Base-by-base conservation (phyloP, 2,888 invertebrate genomes). In the Atherix ibis region DNA sequence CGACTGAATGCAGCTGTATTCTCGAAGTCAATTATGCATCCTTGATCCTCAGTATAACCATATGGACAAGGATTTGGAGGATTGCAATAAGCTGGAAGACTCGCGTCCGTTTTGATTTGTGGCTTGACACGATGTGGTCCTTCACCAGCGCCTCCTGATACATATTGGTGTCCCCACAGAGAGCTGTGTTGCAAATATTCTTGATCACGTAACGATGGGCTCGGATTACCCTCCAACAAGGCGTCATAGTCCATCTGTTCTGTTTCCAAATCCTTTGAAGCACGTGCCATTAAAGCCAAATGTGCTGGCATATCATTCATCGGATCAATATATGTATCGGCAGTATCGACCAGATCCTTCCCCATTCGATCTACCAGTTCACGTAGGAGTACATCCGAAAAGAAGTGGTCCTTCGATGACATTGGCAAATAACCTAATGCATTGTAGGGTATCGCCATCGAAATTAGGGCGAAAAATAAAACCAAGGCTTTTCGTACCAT, bases 51-150 rank as follows among this genome's bases (percentile, higher is more conserved):
- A 71, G 60, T 50, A 53, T 85, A 94, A 44, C 94, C 97, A 38
- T 87, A 74, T 2, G 97, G 98, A 53, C 98, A 98, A 1, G 98
- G 98, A 62, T 98, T 98, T 2, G 97, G 97, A 2, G 98, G 98
- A 59, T 95, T 94, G 60, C 98, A 98, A 62, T 98, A 98, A 14
- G 97, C 94, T 0, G 97, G 97, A 38, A 98, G 66, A 10, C 82
- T 77, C 8, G 84, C 82, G 53, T 97, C 94, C 4, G 83, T 76
- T 63, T 95, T 95, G 31, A 89, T 76, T 58, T 84, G 76, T 44
- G 56, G 44, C 22, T 54, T 58, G 10, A 54, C 48, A 12, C 54
- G 53, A 40, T 52, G 58, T 10, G 56, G 58, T 8, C 52, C 51
- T 56, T 85, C 85, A 9, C 83, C 83, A 39, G 79, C 78, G 12